Conservation (phyloP, 2,113 vertebrate species). For the Hemiscyllium ocellatum region DNA sequence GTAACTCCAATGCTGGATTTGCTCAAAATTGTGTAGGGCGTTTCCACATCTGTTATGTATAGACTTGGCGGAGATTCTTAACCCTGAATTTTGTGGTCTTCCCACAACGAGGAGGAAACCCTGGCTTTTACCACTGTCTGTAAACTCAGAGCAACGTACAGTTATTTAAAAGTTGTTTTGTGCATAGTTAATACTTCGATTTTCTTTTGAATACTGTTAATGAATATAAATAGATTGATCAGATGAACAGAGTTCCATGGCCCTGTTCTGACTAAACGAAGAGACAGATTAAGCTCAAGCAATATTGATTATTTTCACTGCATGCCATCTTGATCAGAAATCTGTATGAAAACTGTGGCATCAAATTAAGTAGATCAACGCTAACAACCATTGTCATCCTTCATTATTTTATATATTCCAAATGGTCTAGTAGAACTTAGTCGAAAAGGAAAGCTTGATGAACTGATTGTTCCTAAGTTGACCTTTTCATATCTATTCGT, state of each 20-base stretch:
- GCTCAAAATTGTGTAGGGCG: neutral
- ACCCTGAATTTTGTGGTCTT: neutral
- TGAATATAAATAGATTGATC: neutral
- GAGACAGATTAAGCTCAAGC: neutral
- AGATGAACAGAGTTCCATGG: neutral
- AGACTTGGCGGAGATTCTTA: neutral
- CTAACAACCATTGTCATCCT: neutral
- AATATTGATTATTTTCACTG: neutral
- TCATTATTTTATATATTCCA: neutral
- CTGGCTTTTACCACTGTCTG: neutral
- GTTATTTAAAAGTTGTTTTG: neutral
- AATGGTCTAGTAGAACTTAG: neutral
- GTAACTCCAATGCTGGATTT: neutral
- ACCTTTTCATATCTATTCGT: neutral
- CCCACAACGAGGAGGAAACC: neutral
- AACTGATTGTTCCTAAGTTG: neutral
- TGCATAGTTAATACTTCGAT: neutral
- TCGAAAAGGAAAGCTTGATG: neutral
- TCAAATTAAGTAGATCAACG: neutral
- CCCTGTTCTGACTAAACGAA: neutral
- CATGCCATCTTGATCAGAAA: neutral
- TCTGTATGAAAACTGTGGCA: neutral
- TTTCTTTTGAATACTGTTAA: neutral
- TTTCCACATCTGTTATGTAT: neutral
- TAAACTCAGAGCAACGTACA: neutral